These are phyloP conservation scores for Eumaeus atala DNA, from an alignment of 1,140 invertebrate genomes.

Conservation along the genomic window DNA sequence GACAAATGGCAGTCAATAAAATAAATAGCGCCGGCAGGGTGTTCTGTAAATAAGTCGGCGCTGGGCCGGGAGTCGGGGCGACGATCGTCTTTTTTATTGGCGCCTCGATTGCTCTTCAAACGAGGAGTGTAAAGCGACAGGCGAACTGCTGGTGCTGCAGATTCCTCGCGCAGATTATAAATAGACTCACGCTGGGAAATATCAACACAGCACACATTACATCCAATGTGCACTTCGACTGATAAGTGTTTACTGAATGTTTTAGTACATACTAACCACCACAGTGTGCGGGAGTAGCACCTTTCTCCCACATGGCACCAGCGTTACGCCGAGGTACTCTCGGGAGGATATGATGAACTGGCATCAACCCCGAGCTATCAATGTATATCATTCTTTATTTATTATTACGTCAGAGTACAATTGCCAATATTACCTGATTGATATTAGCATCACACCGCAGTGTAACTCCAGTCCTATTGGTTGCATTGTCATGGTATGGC, in stretches of 20 bases:
- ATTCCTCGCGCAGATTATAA: constrained; percentile 61
- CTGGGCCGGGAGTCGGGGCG: constrained; percentile 49
- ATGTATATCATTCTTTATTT: too few species aligned
- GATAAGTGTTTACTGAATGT: neutral
- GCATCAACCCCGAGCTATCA: too few species aligned
- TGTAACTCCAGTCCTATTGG: too few species aligned
- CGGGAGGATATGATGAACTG: too few species aligned
- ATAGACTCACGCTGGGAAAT: constrained; percentile 47
- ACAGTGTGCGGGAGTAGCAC: too few species aligned
- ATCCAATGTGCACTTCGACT: constrained; percentile 14
- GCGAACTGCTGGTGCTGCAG: constrained; percentile 57
- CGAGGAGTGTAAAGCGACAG: constrained; percentile 52
- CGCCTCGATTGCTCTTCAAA: constrained; percentile 70
- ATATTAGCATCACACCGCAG: too few species aligned
- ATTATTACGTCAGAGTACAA: too few species aligned
- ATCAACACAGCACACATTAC: constrained; percentile 24
- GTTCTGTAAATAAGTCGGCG: constrained; percentile 72
- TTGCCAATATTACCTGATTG: too few species aligned
- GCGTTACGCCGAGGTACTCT: too few species aligned
- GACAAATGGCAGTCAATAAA: constrained; percentile 73
- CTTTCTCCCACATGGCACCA: too few species aligned
- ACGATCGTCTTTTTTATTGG: constrained; percentile 72
- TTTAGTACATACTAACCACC: too few species aligned
- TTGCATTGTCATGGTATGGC: neutral
- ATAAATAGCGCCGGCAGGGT: constrained; percentile 72